Percentiles rank a stretch among this genome's conserved stretches.
Conservation (phyloP, 2,113 vertebrate genomes). For the Anthoscopus minutus region DNA sequence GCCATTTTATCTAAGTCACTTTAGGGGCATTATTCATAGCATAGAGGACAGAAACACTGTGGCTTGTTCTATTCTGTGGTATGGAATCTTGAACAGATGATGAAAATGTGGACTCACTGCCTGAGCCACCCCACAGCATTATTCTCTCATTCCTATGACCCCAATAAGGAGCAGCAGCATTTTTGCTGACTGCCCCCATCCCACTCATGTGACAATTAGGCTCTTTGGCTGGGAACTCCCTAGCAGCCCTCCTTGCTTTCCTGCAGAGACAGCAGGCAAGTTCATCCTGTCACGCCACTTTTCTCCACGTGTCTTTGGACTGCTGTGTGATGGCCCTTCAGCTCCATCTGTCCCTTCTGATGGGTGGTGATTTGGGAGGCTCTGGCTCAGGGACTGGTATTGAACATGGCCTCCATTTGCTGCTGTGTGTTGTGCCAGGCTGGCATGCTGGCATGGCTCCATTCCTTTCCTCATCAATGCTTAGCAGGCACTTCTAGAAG, state of each 20-base stretch:
- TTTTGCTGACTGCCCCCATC: neutral
- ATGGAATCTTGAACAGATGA: neutral
- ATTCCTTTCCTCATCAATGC: neutral
- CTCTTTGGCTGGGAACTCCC: neutral
- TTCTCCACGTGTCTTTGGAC: neutral
- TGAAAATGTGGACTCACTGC: fast-evolving
- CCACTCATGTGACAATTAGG: fast-evolving
- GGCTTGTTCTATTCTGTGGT: neutral
- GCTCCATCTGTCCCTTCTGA: neutral
- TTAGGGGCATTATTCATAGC: neutral
- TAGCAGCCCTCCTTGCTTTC: neutral
- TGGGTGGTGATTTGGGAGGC: fast-evolving
- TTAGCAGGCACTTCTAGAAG: neutral
- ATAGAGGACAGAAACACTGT: neutral
- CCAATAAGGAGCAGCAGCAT: neutral
- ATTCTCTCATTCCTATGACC: neutral
- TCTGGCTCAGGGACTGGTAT: neutral
- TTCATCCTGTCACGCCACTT: neutral
- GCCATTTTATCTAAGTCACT: neutral
- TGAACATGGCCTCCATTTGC: neutral
- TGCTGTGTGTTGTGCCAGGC: fast-evolving
- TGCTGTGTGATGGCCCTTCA: neutral
- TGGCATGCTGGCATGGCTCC: neutral
- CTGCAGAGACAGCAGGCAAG: neutral
- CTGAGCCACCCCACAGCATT: neutral